Evolutionary conservation across 2,797 vertebrate species (phyloP).

Genomic region (Tragopan temminckii): DNA sequence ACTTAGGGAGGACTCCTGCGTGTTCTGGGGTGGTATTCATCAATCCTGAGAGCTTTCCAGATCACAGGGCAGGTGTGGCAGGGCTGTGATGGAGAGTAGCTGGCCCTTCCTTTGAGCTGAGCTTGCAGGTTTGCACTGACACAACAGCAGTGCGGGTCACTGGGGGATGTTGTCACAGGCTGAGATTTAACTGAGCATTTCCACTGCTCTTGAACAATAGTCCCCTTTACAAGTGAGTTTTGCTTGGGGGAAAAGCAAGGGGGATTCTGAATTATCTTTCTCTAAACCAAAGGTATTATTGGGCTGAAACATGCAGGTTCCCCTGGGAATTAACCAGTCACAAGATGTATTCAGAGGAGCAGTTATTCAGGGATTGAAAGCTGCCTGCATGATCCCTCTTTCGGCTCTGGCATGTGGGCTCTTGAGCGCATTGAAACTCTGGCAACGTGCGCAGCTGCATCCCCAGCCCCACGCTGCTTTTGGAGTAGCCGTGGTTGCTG

Average conservation of each 20-base stretch:
- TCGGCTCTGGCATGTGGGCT: neutral
- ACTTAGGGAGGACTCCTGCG: neutral
- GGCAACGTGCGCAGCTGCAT: accelerated
- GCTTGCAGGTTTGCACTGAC: neutral
- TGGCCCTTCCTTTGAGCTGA: accelerated
- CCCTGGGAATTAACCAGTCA: neutral
- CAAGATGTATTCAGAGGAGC: accelerated
- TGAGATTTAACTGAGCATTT: neutral
- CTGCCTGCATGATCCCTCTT: neutral
- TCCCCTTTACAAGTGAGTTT: neutral
- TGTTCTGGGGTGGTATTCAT: neutral
- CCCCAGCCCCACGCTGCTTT: accelerated
- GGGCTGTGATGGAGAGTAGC: neutral
- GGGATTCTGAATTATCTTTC: neutral
- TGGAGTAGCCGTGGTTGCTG: accelerated
- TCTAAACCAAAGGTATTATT: neutral
- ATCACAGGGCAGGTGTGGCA: accelerated
- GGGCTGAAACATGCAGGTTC: neutral
- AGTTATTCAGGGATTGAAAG: neutral
- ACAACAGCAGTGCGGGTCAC: neutral
- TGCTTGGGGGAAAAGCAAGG: neutral
- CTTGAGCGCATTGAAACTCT: neutral
- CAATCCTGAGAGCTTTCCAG: neutral
- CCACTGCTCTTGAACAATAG: neutral
- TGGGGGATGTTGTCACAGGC: accelerated